phyloP scores from a whole-genome alignment of 2,888 invertebrate genomes.

The Cheilosia vulpina region DNA sequence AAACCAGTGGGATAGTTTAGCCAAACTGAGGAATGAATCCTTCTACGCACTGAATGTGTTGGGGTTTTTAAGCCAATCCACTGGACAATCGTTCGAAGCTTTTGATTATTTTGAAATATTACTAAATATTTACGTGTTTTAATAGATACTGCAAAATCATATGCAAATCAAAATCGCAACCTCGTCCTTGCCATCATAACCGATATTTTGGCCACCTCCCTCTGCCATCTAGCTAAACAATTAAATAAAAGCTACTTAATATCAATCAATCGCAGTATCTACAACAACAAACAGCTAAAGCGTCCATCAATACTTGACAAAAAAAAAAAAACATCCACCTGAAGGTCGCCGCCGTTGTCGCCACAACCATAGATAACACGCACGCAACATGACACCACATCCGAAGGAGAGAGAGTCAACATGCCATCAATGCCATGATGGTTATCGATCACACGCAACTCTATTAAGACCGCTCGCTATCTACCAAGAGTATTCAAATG shows the following conservation, averaged over 20 bases:
- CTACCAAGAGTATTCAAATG: slow-evolving; percentile 17
- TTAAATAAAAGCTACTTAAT: slow-evolving; percentile 37
- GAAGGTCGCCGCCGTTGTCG: slow-evolving; percentile 21
- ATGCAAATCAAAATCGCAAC: too few species aligned
- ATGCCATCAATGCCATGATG: slow-evolving; percentile 31
- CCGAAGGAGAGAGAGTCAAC: slow-evolving; percentile 17
- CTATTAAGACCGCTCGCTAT: slow-evolving; percentile 23
- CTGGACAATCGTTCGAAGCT: too few species aligned
- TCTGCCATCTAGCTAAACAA: slow-evolving; percentile 41
- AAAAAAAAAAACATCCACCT: slow-evolving; percentile 28
- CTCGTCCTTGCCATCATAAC: not conserved
- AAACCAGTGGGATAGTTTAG: too few species aligned
- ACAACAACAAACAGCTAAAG: slow-evolving; percentile 44
- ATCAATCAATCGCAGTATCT: slow-evolving; percentile 44
- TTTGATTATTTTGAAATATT: too few species aligned
- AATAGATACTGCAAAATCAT: too few species aligned
- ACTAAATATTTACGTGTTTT: too few species aligned
- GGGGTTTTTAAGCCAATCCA: too few species aligned
- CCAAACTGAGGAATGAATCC: too few species aligned
- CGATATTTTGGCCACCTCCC: not conserved
- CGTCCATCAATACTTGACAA: slow-evolving; percentile 14
- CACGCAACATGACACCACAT: slow-evolving; percentile 38
- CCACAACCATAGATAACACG: slow-evolving; percentile 29
- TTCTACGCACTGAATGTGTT: too few species aligned
- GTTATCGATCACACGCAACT: slow-evolving; percentile 30